phyloP scores from a whole-genome alignment of 2,888 invertebrate species.

The Volucella bombylans region DNA sequence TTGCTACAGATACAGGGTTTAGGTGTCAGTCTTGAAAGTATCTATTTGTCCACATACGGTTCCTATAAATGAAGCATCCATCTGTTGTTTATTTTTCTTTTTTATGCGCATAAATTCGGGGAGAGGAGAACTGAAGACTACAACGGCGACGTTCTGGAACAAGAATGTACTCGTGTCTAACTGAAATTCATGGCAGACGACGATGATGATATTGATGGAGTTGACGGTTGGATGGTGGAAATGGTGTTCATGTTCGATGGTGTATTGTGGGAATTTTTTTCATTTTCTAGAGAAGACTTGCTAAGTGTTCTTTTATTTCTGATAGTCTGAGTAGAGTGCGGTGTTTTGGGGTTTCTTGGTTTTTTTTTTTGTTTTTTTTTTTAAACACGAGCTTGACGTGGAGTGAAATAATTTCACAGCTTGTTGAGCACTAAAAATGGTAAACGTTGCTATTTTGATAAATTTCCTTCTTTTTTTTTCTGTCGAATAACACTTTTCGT shows the following conservation, averaged over 20 bases:
- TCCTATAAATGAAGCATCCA: slow-evolving; percentile 54
- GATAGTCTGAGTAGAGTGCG: neutral
- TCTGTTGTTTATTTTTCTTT: slow-evolving; percentile 65
- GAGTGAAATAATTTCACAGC: slow-evolving; percentile 30
- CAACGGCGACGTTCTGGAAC: slow-evolving; percentile 1
- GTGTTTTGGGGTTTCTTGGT: too few relatives aligned
- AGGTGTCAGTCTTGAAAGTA: slow-evolving; percentile 60
- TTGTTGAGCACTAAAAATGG: slow-evolving; percentile 12
- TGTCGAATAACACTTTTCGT: neutral
- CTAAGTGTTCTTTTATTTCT: neutral
- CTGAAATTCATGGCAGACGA: slow-evolving; percentile 55
- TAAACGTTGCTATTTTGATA: neutral
- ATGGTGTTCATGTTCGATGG: slow-evolving; percentile 10
- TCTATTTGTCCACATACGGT: slow-evolving; percentile 58
- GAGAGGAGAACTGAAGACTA: slow-evolving; percentile 14
- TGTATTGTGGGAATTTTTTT: neutral
- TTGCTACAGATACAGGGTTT: neutral
- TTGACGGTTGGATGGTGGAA: slow-evolving; percentile 2
- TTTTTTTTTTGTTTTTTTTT: neutral
- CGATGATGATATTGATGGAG: slow-evolving; percentile 8
- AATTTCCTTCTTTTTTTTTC: neutral
- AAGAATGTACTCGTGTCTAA: slow-evolving; percentile 40
- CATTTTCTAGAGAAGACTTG: neutral
- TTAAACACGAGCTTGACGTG: slow-evolving; percentile 23
- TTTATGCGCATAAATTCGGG: slow-evolving; percentile 39